Percentiles rank a stretch among this genome's conserved stretches.
phyloP scores from a whole-genome alignment of 2,113 vertebrate genomes.

The Thinocorus orbignyianus region DNA sequence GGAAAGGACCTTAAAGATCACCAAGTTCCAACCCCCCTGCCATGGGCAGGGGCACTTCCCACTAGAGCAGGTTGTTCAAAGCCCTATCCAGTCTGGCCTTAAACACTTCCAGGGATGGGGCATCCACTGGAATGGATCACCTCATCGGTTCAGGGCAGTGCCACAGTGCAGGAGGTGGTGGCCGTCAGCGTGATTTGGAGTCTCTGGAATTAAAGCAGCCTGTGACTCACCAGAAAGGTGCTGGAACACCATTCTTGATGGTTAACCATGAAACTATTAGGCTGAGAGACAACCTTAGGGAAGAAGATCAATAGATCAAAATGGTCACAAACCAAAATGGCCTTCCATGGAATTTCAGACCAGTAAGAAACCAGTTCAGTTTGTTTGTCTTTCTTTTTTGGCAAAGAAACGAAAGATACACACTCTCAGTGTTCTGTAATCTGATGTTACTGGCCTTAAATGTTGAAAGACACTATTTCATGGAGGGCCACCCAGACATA shows the following conservation, averaged over 20 bases:
- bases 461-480: not conserved
- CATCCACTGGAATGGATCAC: too few species aligned
- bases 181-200: not conserved
- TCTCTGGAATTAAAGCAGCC: not conserved
- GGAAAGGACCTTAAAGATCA: too few species aligned
- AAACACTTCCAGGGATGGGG: too few species aligned
- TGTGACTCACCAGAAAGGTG: not conserved
- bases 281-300: not conserved
- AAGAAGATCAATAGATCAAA: not conserved
- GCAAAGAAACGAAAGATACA: not conserved
- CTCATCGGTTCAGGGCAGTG: not conserved
- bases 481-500: not conserved
- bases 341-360: not conserved
- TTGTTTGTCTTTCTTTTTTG: not conserved
- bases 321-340: not conserved
- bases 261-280: not conserved
- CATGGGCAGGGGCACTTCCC: too few species aligned
- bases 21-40: too few species aligned
- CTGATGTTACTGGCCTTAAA: not conserved
- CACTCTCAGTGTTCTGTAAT: not conserved
- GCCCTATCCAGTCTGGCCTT: too few species aligned
- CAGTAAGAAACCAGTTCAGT: not conserved
- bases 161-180: not conserved
- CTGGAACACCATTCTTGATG: not conserved
- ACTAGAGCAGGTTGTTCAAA: too few species aligned